These are phyloP conservation scores for Morone chrysops DNA, from an alignment of 2,113 vertebrate genomes.

Conservation along the genomic window DNA sequence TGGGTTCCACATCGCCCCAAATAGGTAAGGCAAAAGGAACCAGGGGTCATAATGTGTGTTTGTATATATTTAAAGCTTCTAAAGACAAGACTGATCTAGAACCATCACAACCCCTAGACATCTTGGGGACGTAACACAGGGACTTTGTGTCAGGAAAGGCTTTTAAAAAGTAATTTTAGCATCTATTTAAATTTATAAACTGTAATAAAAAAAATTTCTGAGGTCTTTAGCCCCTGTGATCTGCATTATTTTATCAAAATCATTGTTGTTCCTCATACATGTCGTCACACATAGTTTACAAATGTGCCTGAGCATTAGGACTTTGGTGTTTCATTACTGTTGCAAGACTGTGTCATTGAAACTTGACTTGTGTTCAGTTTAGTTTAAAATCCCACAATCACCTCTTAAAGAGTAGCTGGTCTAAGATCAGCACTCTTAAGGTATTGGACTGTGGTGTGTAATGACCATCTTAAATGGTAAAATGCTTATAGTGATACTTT, in stretches of 20 bases:
- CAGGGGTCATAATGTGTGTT: neutral
- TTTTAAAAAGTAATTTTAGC: neutral
- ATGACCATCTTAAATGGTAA: neutral
- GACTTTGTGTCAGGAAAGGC: slow-evolving; percentile 9
- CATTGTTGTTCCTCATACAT: neutral
- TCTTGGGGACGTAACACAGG: neutral
- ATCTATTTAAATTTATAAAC: slow-evolving; percentile 11
- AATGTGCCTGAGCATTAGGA: slow-evolving; percentile 2
- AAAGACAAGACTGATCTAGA: slow-evolving; percentile 19
- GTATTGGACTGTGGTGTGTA: neutral
- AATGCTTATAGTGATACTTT: neutral
- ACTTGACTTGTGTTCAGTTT: neutral
- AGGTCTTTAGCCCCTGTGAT: neutral
- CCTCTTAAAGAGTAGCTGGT: slow-evolving; percentile 2
- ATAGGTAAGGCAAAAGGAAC: neutral
- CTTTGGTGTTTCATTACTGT: neutral
- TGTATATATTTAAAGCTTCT: slow-evolving; percentile 4
- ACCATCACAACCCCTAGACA: neutral
- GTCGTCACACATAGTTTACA: slow-evolving; percentile 3
- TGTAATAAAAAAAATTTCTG: slow-evolving; percentile 6
- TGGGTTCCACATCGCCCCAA: slow-evolving; percentile 2
- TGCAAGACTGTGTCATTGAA: neutral
- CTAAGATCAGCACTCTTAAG: neutral
- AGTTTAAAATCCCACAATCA: neutral
- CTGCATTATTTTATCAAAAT: slow-evolving; percentile 26